phyloP scores from a whole-genome alignment of 2,113 vertebrate genomes.

The Microtus pennsylvanicus region DNA sequence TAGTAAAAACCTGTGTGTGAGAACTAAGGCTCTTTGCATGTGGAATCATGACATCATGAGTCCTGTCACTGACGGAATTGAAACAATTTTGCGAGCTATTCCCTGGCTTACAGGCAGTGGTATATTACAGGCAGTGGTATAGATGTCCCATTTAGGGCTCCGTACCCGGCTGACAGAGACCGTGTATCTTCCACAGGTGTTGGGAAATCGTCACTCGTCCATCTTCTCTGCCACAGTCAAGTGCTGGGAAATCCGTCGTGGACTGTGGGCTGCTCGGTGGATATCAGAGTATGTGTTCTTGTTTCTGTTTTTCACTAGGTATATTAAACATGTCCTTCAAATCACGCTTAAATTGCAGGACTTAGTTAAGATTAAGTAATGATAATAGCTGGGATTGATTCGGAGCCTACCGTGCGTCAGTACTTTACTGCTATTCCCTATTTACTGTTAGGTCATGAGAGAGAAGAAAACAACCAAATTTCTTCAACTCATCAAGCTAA shows the following conservation, averaged over 20 bases:
- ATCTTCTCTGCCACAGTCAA: slow-evolving; percentile 97
- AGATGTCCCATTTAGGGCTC: background rate
- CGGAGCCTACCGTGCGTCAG: background rate
- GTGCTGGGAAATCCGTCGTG: slow-evolving; percentile 98
- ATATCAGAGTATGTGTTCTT: slow-evolving; percentile 93
- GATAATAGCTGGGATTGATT: slow-evolving; percentile 45
- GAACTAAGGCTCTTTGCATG: slow-evolving; percentile 18
- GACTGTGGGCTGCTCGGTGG: slow-evolving; percentile 99
- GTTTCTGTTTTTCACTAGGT: slow-evolving; percentile 56
- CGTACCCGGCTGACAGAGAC: background rate
- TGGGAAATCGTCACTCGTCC: slow-evolving; percentile 97
- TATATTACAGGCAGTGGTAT: background rate
- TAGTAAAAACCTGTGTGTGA: slow-evolving; percentile 7
- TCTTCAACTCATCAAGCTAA: slow-evolving; percentile 21
- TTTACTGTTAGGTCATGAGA: slow-evolving; percentile 2
- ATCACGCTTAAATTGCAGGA: slow-evolving; percentile 18
- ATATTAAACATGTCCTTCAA: slow-evolving; percentile 31
- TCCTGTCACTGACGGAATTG: background rate
- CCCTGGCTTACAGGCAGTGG: background rate
- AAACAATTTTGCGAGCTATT: background rate
- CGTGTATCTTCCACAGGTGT: slow-evolving; percentile 90
- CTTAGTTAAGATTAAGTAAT: slow-evolving; percentile 46
- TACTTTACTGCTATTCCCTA: slow-evolving; percentile 6
- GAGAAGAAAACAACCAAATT: slow-evolving; percentile 30
- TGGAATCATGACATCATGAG: background rate